Evolutionary conservation across 2,797 vertebrate genomes (phyloP), one percentile per base, ranked within the genome.

Genomic region (Streptopelia turtur): DNA sequence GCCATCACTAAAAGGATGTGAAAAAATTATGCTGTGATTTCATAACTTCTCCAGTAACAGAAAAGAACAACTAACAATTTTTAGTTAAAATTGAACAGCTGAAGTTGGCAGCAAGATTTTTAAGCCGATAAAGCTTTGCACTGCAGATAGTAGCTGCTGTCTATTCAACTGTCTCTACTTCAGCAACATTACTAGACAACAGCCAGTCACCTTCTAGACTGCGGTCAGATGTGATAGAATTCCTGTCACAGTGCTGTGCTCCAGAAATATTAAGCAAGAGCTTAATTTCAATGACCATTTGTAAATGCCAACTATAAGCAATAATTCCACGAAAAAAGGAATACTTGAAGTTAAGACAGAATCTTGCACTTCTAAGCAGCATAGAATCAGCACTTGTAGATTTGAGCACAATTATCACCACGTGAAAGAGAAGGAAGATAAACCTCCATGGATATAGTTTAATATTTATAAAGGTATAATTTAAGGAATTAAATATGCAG

Each of bases 131-230:
- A 63, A 69, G 5, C 7, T 84, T 87, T 63, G 16, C 24, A 41
- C 23, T 70, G 28, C 22, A 37, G 18, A 25, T 8, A 49, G 37
- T 9, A 59, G 17, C 12, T 78, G 31, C 9, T 16, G 1, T 6
- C 5, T 52, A 18, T 47, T 31, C 21, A 35, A 8, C 25, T 17
- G 24, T 17, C 1, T 27, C 43, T 66, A 41, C 70, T 87, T 83
- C 66, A 55, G 6, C 23, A 47, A 3, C 11, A 8, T 20, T 63
- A 15, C 10, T 7, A 49, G 30, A 49, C 3, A 61, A 31, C 0
- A 0, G 9, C 18, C 31, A n/a, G 27, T n/a, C 39, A 31, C 0
- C 0, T 37, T 59, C 28, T 20, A 37, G 4, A 10, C 16, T 35
- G 16, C 65, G 47, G 22, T 50, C 25, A n/a, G 9, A 55, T 17